Evolutionary conservation across 2,888 invertebrate genomes (phyloP), one percentile per base, ranked within the genome.

Genomic region (Zaprionus bogoriensis): DNA sequence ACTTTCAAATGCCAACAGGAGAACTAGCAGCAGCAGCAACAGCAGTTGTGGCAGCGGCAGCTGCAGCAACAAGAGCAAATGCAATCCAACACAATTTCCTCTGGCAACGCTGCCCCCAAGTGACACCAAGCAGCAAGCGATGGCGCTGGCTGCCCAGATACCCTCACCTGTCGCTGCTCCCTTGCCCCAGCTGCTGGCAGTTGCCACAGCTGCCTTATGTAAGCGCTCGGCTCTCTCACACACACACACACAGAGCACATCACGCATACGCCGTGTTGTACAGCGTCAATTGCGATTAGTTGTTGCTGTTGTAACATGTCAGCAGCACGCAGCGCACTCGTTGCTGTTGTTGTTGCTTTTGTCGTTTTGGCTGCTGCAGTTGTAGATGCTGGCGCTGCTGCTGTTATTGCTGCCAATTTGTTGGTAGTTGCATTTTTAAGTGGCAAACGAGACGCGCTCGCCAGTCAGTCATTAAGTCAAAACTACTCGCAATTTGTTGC

Each of bases 401-500:
- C 52, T 60, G 67, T 50, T 65, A 57, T 50, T 57, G 51, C 51
- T 52, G 57, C 51, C 67, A 76, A 79, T 76, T 80, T 79, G 70
- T 70, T 77, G 64, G 73, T 70, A 65, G 73, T 62, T 70, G 80
- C 74, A 82, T 70, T 83, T 78, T 76, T 64, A 64, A 76, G 79
- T 72, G 60, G 60, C 77, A 63, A 77, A 67, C 76, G 48, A 77
- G 73, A 79, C 77, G 57, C 68, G 60, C 58, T 72, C 63, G 67
- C 60, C 41, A 63, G 67, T 58, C 77, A 41, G 73, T 74, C 81
- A 76, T 76, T 79, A 65, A 68, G 45, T 57, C 58, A 47, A 59
- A 44, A 46, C 53, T 46, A 51, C 52, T 47, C 54, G 47, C 53
- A 66, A 38, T 10, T 27, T 10, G 27, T 27, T 36, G 14, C 3